phyloP scores from a whole-genome alignment of 2,888 invertebrate species.

The Cantharis nigra region DNA sequence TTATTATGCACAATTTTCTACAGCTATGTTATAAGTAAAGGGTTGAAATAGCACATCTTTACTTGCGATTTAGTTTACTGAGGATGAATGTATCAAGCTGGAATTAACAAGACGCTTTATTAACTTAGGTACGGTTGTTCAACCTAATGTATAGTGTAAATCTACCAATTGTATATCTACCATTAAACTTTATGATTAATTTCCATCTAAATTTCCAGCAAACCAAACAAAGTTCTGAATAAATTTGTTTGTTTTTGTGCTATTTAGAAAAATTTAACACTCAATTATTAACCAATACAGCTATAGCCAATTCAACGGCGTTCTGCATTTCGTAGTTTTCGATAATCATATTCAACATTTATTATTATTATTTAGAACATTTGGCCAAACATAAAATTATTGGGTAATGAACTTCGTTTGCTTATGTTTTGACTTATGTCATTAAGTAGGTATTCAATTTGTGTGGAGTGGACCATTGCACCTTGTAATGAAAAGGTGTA shows the following conservation, averaged over 20 bases:
- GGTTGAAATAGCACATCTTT: constrained; percentile 9
- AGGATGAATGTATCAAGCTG: constrained; percentile 12
- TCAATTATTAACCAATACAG: not conserved
- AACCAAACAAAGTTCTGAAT: not conserved
- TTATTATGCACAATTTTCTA: constrained; percentile 25
- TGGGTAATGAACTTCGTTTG: no score
- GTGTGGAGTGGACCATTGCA: no score
- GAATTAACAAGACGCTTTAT: constrained; percentile 14
- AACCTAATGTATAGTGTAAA: constrained; percentile 2
- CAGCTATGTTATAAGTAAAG: constrained; percentile 12
- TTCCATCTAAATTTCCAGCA: not conserved
- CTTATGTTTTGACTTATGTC: no score
- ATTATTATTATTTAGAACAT: no score
- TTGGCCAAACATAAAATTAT: no score
- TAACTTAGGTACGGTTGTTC: constrained; percentile 7
- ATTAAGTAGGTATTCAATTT: no score
- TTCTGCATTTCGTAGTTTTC: no score
- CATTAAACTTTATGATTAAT: not conserved
- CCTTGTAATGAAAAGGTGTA: no score
- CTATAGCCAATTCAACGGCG: not conserved
- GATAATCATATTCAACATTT: no score
- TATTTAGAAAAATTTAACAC: not conserved
- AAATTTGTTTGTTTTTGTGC: not conserved
- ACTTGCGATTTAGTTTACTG: constrained; percentile 7
- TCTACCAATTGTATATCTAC: not conserved